Conservation (phyloP, 2,797 vertebrate genomes). For the Nyctalus aviator region DNA sequence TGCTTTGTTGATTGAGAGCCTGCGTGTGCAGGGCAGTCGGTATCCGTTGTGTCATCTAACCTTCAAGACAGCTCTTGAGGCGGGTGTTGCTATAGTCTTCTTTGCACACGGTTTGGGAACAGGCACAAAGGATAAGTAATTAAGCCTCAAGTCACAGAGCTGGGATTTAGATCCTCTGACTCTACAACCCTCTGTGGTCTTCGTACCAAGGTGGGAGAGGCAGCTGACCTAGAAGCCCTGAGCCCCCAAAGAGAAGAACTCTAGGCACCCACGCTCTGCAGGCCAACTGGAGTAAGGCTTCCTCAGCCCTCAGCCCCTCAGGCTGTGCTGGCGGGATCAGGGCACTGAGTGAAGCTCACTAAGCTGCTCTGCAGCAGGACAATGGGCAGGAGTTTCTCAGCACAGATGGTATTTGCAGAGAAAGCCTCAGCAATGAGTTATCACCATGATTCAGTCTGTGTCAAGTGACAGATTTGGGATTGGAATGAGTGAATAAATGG, state of each 20-base stretch:
- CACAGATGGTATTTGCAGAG: too few species aligned
- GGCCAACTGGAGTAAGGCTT: not conserved
- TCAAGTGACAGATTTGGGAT: not conserved
- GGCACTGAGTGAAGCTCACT: not conserved
- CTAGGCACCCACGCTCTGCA: not conserved
- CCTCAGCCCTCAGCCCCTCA: not conserved
- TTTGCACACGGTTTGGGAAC: not conserved
- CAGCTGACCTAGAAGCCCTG: not conserved
- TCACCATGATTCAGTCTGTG: rapidly evolving
- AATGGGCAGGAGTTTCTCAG: not conserved
- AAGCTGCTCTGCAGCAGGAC: not conserved
- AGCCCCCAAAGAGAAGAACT: not conserved
- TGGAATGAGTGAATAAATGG: not conserved
- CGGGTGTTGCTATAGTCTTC: not conserved
- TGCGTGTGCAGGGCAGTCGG: rapidly evolving
- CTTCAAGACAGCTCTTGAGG: not conserved
- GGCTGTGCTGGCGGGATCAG: not conserved
- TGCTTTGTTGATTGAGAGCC: not conserved
- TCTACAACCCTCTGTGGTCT: not conserved
- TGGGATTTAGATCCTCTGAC: not conserved
- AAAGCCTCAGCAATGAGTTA: not conserved
- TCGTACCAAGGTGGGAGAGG: not conserved
- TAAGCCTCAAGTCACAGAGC: not conserved
- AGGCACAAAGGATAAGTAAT: not conserved
- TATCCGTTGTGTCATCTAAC: not conserved